A percentile compares a stretch with the other conserved stretches of the same genome.
These are phyloP conservation scores for Caenorhabditis elegans DNA, from an alignment of 1,140 invertebrate genomes.

Conservation along the genomic window DNA sequence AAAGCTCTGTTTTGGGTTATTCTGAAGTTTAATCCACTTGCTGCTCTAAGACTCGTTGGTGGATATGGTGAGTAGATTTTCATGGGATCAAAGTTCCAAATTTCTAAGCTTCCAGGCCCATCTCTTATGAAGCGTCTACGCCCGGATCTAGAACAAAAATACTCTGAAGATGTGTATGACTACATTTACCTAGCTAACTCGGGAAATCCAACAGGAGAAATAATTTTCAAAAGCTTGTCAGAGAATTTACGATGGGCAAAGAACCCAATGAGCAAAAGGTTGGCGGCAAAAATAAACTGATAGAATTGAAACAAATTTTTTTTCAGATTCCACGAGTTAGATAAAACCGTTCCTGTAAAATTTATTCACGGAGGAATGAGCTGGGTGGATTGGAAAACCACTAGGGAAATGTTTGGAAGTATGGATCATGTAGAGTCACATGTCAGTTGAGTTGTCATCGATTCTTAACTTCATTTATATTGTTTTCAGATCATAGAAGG, in stretches of 20 bases:
- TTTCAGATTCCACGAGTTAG: slow-evolving; percentile 69
- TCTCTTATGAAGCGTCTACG: slow-evolving; percentile 69
- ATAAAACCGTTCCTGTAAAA: slow-evolving; percentile 79
- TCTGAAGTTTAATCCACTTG: slow-evolving; percentile 80
- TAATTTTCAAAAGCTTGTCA: slow-evolving; percentile 88
- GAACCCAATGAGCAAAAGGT: slow-evolving; percentile 83
- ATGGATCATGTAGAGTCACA: slow-evolving; percentile 77
- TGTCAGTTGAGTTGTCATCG: slow-evolving; percentile 82
- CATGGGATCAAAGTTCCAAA: no score
- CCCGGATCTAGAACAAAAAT: slow-evolving; percentile 85
- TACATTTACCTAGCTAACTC: slow-evolving; percentile 94
- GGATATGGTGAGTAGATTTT: slow-evolving; percentile 76
- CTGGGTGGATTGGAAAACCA: slow-evolving; percentile 86
- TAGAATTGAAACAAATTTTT: no score
- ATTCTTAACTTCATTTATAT: no score
- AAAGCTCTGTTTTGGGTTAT: slow-evolving; percentile 65
- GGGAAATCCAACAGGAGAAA: slow-evolving; percentile 86
- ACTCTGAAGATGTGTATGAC: slow-evolving; percentile 77
- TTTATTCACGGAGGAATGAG: slow-evolving; percentile 75
- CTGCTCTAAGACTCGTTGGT: slow-evolving; percentile 83
- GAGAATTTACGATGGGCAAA: slow-evolving; percentile 90
- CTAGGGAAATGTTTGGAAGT: slow-evolving; percentile 72
- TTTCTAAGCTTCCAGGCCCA: slow-evolving; percentile 48
- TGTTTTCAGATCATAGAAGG: no score
- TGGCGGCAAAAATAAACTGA: no score